Conservation (phyloP, 2,888 invertebrate species). For the Ypsolopha sequella region DNA sequence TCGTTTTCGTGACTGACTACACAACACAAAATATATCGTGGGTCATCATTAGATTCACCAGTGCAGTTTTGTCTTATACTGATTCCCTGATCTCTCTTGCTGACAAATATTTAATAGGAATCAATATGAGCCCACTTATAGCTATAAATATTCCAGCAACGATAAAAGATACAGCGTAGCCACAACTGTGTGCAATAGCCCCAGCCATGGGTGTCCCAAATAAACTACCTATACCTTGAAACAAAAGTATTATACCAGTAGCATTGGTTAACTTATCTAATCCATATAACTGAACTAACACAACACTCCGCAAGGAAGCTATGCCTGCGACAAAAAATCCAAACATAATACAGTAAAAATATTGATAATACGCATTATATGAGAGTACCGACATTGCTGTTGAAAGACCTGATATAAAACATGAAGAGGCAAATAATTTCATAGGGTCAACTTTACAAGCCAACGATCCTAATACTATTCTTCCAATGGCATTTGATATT, state of each 20-base stretch:
- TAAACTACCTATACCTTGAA: conserved; percentile 49
- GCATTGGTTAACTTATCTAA: conserved; percentile 55
- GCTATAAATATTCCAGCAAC: conserved; percentile 37
- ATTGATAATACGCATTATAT: conserved; percentile 41
- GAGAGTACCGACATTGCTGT: conserved; percentile 38
- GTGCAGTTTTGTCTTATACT: too few relatives aligned
- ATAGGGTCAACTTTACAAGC: too few relatives aligned
- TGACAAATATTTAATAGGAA: conserved; percentile 25
- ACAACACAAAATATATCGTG: too few relatives aligned
- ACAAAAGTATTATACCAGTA: conserved; percentile 48
- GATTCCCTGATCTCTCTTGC: too few relatives aligned
- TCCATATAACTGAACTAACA: conserved; percentile 47
- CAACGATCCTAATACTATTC: too few relatives aligned
- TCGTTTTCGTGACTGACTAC: too few relatives aligned
- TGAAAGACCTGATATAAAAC: conserved; percentile 28
- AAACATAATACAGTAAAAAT: conserved; percentile 33
- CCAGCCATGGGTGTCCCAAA: conserved; percentile 50
- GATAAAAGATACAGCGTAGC: conserved; percentile 37
- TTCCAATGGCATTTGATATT: too few relatives aligned
- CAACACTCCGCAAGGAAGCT: conserved; percentile 38
- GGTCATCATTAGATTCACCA: too few relatives aligned
- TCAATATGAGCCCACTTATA: conserved; percentile 35
- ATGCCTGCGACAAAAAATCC: conserved; percentile 40
- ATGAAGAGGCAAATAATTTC: too few relatives aligned
- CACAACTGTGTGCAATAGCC: conserved; percentile 31